These are phyloP conservation scores for Oscheius onirici DNA, from an alignment of 2,888 invertebrate genomes.

Conservation along the genomic window DNA sequence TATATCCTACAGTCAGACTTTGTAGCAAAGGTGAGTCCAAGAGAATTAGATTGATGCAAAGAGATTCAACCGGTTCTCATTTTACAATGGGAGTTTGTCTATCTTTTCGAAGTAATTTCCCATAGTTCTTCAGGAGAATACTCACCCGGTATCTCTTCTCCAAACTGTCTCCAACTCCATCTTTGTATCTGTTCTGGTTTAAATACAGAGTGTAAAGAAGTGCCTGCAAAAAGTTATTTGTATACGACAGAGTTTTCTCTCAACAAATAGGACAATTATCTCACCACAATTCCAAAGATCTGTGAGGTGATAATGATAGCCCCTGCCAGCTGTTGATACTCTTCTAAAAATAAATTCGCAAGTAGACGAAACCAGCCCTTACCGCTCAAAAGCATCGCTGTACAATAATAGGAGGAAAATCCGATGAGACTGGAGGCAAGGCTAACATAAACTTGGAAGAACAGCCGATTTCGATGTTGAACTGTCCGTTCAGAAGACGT, in stretches of 20 bases:
- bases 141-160: neutral
- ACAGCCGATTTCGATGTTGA: neutral
- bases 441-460: neutral
- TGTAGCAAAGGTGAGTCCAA: too few relatives aligned
- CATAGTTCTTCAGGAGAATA: neutral
- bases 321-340: neutral
- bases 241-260: too few relatives aligned
- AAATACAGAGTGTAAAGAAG: neutral
- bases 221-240: neutral
- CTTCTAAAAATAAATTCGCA: neutral
- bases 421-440: neutral
- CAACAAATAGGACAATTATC: neutral
- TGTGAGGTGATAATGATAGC: neutral
- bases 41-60: too few relatives aligned
- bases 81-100: too few relatives aligned
- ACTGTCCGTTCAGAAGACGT: neutral
- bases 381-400: neutral
- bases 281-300: neutral
- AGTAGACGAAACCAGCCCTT: neutral
- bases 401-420: neutral
- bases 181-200: neutral
- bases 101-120: too few relatives aligned
- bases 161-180: neutral
- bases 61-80: too few relatives aligned
- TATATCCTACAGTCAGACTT: too few relatives aligned